Evolutionary conservation across 2,888 invertebrate genomes (phyloP).

Genomic region (Cheilosia pagana): DNA sequence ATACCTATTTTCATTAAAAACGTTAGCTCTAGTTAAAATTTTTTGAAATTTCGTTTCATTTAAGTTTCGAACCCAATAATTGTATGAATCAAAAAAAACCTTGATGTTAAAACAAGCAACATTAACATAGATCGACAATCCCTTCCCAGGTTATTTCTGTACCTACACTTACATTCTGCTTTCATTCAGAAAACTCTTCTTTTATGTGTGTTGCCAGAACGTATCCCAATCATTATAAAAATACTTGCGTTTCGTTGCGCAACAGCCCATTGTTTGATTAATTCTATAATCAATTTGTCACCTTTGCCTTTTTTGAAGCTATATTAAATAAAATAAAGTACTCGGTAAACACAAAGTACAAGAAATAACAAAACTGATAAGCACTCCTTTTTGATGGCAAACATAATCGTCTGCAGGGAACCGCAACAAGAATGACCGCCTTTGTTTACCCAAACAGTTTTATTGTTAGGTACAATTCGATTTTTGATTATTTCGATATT

Average conservation of each 20-base stretch:
- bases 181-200: no score
- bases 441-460: conserved; percentile 50
- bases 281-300: conserved; percentile 36
- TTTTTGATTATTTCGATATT: conserved; percentile 56
- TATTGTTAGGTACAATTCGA: conserved; percentile 55
- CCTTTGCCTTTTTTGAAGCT: conserved; percentile 13
- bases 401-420: conserved; percentile 14
- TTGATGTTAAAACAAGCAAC: no score
- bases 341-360: conserved; percentile 22
- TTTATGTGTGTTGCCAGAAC: no score
- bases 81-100: no score
- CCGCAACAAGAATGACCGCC: conserved; percentile 48
- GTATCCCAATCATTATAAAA: neutral
- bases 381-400: conserved; percentile 61
- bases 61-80: no score
- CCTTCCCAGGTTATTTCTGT: no score
- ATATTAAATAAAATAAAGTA: conserved; percentile 27
- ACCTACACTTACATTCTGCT: no score
- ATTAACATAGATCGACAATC: no score
- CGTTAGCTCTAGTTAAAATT: no score
- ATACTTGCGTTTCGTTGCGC: neutral
- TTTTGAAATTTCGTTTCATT: no score
- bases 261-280: conserved; percentile 18
- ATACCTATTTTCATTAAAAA: no score
- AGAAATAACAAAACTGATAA: conserved; percentile 51